A percentile compares a stretch with the other conserved stretches of the same genome.
These are phyloP conservation scores for Palloptera scutellata DNA, from an alignment of 2,888 invertebrate species.

Conservation along the genomic window DNA sequence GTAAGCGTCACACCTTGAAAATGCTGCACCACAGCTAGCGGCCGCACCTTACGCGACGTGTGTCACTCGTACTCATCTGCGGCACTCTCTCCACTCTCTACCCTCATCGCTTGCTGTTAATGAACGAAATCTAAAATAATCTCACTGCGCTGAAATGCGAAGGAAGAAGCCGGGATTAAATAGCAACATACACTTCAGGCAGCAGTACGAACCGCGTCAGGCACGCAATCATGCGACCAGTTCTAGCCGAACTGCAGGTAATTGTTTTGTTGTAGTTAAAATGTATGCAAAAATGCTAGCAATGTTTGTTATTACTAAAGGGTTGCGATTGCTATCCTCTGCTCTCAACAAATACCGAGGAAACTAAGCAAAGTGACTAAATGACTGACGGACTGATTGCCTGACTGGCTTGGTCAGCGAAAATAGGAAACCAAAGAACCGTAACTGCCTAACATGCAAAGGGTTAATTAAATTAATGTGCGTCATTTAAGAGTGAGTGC, in stretches of 20 bases:
- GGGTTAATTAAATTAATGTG: conserved; percentile 56
- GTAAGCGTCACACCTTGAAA: no score
- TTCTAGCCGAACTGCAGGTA: no score
- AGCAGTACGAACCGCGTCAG: no score
- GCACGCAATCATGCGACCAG: no score
- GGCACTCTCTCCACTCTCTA: conserved; percentile 11
- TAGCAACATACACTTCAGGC: conserved; percentile 17
- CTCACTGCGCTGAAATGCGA: not conserved
- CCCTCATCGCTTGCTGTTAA: conserved; percentile 1
- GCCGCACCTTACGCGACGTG: not conserved
- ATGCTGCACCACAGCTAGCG: conserved; percentile 18
- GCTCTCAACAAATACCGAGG: no score
- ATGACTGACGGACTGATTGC: not conserved
- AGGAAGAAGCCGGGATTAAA: conserved; percentile 27
- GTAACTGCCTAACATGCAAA: conserved; percentile 54
- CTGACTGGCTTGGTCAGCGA: not conserved
- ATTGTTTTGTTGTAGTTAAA: conserved; percentile 30
- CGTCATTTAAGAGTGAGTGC: conserved; percentile 1
- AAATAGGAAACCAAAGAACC: conserved; percentile 41
- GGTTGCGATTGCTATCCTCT: no score
- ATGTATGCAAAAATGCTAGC: conserved; percentile 50
- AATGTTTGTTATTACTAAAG: conserved; percentile 20
- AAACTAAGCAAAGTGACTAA: conserved; percentile 7
- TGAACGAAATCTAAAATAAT: not conserved
- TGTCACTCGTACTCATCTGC: not conserved